Base-by-base conservation (phyloP, 2,888 invertebrate genomes). In the Dynastes hyllus region DNA sequence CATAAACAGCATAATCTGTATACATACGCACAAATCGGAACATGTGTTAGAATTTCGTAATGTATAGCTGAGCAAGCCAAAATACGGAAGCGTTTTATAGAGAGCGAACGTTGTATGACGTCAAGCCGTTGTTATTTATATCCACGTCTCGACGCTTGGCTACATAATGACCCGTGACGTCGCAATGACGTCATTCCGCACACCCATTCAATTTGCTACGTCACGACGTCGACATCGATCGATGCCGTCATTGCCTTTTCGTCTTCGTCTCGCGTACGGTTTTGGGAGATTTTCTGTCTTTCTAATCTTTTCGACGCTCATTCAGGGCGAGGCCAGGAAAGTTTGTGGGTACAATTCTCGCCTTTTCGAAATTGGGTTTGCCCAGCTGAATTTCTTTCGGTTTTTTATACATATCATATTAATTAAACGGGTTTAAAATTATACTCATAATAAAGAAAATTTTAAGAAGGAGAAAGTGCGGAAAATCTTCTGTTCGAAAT, bases 301-400 rank as follows among this genome's bases (percentile, higher is more conserved):
- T 40, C 40, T 73, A 40, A 13, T 58, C 73, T 79, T 69, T 82
- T 79, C 79, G 76, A 80, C 82, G 82, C 81, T 82, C 82, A 83
- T 84, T 82, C 77, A 81, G 83, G 85, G 85, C 85, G 85, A 85
- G 85, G 86, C 85, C 85, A 83, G 84, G 85, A 86, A 86, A 86
- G 84, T 85, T 84, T 84, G 84, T 82, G 84, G 84, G 85, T 85
- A 82, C 79, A 71, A 75, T 66, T 55, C 75, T 76, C 79, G 82
- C 76, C 81, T 65, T 79, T 81, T 79, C 80, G 76, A 71, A 61
- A n/a, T n/a, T n/a, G n/a, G n/a, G n/a, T n/a, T n/a, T n/a, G n/a
- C n/a, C 22, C 76, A 79, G 79, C 71, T 67, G 79, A 61, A 73
- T 58, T 73, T 32, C 61, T 40, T 55, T 51, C 22, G 11, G 11